phyloP scores from a whole-genome alignment of 2,113 vertebrate species.

The Semnornis frantzii region DNA sequence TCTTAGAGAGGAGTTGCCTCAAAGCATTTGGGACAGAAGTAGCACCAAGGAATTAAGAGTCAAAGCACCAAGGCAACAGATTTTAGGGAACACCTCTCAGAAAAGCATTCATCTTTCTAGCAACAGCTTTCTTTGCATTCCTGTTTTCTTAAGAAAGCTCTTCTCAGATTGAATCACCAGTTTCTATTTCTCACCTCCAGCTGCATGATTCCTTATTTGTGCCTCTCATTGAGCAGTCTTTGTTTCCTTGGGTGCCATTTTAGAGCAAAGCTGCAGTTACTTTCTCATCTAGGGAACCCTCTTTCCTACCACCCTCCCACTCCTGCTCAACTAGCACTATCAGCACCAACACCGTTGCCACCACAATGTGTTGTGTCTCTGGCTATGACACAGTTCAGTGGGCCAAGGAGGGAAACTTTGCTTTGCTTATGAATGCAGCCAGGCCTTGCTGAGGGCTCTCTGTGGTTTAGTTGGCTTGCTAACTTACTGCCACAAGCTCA shows the following conservation, averaged over 20 bases:
- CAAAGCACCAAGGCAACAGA: background rate
- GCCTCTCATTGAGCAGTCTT: background rate
- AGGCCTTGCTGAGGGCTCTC: background rate
- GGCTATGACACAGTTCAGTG: background rate
- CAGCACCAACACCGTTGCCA: background rate
- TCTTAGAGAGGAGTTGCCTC: background rate
- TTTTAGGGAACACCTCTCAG: background rate
- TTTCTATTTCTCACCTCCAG: constrained; percentile 7
- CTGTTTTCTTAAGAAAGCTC: background rate
- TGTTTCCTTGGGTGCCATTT: background rate
- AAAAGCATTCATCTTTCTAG: background rate
- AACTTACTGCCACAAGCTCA: constrained; percentile 12
- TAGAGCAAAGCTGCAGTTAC: background rate
- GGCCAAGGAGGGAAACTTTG: background rate
- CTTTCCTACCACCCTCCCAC: constrained; percentile 10
- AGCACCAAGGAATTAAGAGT: background rate
- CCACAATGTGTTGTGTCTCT: background rate
- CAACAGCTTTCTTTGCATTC: background rate
- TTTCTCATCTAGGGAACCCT: background rate
- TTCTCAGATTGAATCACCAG: background rate
- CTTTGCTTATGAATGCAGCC: background rate
- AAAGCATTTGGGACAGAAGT: background rate
- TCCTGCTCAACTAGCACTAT: background rate
- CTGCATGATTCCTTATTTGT: background rate
- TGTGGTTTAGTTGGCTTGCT: constrained; percentile 46